These are phyloP conservation scores for Lasioglossum marginatum DNA, from an alignment of 2,888 invertebrate genomes.

Conservation along the genomic window DNA sequence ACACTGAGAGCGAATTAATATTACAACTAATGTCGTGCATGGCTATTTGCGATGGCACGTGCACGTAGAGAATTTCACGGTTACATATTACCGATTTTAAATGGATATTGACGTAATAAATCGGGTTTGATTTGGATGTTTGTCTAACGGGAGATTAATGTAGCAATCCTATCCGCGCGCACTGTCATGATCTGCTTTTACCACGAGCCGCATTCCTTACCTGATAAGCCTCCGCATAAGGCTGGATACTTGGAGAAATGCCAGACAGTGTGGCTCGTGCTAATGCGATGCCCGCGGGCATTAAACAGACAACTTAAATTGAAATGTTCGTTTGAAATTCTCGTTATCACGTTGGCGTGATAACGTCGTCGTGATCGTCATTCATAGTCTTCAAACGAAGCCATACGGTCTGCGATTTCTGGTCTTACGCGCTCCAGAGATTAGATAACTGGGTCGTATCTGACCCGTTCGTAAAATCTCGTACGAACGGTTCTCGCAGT, in stretches of 20 bases:
- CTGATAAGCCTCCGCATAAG: slow-evolving; percentile 78
- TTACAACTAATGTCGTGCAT: not conserved
- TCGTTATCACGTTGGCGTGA: slow-evolving; percentile 13
- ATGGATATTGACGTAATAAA: slow-evolving; percentile 16
- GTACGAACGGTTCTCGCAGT: not conserved
- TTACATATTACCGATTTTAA: slow-evolving; percentile 6
- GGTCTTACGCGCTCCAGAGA: not conserved
- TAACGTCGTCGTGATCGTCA: not conserved
- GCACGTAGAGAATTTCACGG: not conserved
- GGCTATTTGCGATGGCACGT: not conserved
- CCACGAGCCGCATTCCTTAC: slow-evolving; percentile 63
- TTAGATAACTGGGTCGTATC: not conserved
- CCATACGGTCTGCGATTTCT: not conserved
- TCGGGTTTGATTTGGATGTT: slow-evolving; percentile 35
- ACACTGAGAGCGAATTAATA: not conserved
- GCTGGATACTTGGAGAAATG: slow-evolving; percentile 80
- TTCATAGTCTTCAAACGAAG: not conserved
- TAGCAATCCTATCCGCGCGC: slow-evolving; percentile 44
- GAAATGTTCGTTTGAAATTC: slow-evolving; percentile 53
- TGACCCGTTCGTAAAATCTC: not conserved
- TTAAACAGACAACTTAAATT: slow-evolving; percentile 34
- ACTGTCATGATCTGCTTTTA: slow-evolving; percentile 55
- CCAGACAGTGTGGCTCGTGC: slow-evolving; percentile 62
- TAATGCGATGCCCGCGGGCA: slow-evolving; percentile 47
- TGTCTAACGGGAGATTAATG: slow-evolving; percentile 46